Evolutionary conservation across 2,113 vertebrate species (phyloP).

Genomic region (Lampris incognitus): DNA sequence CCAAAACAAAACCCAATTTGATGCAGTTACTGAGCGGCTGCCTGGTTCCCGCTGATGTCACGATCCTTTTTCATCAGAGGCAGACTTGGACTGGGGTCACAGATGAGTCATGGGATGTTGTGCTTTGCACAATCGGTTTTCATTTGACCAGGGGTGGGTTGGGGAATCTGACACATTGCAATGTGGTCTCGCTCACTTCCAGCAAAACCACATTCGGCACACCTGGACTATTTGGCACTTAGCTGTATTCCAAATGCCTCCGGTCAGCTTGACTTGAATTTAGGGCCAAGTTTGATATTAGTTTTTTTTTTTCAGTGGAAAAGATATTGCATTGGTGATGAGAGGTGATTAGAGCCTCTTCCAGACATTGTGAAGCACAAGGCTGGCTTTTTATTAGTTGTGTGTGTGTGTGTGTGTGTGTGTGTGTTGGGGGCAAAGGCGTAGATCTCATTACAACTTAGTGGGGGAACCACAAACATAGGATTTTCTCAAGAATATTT

Average conservation of each 20-base stretch:
- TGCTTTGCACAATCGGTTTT: neutral
- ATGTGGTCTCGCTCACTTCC: neutral
- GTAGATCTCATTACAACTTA: too few relatives aligned
- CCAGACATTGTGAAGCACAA: neutral
- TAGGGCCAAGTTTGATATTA: neutral
- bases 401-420: too few relatives aligned
- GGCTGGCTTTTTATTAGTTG: neutral
- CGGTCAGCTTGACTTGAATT: too few relatives aligned
- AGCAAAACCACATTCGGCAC: neutral
- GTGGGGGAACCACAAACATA: too few relatives aligned
- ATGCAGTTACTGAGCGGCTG: constrained; percentile 42
- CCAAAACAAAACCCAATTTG: constrained; percentile 58
- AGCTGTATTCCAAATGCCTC: too few relatives aligned
- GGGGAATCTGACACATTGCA: neutral
- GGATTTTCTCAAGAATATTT: too few relatives aligned
- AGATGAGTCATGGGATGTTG: neutral
- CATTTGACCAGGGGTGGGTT: neutral
- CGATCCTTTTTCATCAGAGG: constrained; percentile 4
- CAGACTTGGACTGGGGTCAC: neutral
- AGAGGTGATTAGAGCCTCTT: constrained; percentile 28
- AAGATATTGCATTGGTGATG: constrained; percentile 24
- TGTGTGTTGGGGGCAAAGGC: too few relatives aligned
- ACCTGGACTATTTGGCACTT: too few relatives aligned
- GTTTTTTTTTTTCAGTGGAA: neutral
- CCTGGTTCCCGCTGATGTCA: constrained; percentile 13